Percentiles rank a stretch among this genome's conserved stretches.
These are phyloP conservation scores for Corydoras sp. DNA, from an alignment of 2,113 vertebrate genomes.

Conservation along the genomic window DNA sequence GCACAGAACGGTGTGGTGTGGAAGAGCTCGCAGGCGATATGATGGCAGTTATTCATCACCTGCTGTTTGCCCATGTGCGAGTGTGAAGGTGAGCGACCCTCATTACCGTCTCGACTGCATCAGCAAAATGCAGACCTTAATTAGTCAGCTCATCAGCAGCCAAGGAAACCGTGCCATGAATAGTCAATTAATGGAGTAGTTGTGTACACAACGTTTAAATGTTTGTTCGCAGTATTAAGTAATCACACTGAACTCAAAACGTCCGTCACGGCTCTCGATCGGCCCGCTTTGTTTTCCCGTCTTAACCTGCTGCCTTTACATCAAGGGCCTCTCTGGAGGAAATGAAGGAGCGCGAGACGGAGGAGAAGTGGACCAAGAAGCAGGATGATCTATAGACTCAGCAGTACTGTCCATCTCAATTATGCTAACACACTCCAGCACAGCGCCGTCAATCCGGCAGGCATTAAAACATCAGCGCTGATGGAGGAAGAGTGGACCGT, in stretches of 20 bases:
- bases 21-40: too few species aligned
- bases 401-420: slow-evolving; percentile 27
- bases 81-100: slow-evolving; percentile 29
- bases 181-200: too few species aligned
- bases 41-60: slow-evolving; percentile 24
- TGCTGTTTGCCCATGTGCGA: slow-evolving; percentile 25
- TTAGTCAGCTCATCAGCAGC: slow-evolving; percentile 29
- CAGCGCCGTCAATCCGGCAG: slow-evolving; percentile 1
- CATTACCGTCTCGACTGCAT: slow-evolving; percentile 39
- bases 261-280: too few species aligned
- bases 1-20: too few species aligned
- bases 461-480: slow-evolving; percentile 39
- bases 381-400: slow-evolving; percentile 24
- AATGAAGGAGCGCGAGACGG: slow-evolving; percentile 15
- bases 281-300: slow-evolving; percentile 1
- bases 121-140: slow-evolving; percentile 36
- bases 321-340: slow-evolving; percentile 23
- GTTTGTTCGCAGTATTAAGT: too few species aligned
- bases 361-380: not conserved
- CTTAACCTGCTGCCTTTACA: slow-evolving; percentile 31
- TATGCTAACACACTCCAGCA: slow-evolving; percentile 29
- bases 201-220: too few species aligned
- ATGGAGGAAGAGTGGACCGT: slow-evolving; percentile 2
- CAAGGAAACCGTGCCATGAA: slow-evolving; percentile 21
- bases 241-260: too few species aligned